Evolutionary conservation across 2,888 invertebrate genomes (phyloP).

Genomic region (Saturnia japonica): DNA sequence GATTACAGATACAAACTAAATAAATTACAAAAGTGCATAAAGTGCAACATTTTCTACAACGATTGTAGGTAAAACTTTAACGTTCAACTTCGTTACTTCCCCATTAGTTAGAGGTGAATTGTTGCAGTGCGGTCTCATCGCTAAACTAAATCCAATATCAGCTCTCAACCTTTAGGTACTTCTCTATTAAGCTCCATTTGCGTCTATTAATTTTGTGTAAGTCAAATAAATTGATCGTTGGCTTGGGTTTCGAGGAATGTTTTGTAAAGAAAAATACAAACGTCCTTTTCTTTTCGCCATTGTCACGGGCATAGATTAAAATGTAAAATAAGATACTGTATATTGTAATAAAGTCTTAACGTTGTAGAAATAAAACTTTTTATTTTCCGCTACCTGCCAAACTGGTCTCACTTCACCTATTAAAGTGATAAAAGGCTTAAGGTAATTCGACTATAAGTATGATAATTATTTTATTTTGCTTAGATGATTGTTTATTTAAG

Average conservation of each 20-base stretch:
- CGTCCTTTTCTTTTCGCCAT: not conserved
- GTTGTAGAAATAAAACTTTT: not conserved
- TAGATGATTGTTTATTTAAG: not conserved
- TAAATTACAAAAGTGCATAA: slow-evolving; percentile 37
- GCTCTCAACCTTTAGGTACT: slow-evolving; percentile 47
- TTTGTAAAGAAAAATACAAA: not conserved
- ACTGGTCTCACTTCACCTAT: no score
- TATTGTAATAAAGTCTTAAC: not conserved
- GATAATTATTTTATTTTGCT: not conserved
- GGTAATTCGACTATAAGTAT: not conserved
- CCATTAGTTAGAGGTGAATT: slow-evolving; percentile 45
- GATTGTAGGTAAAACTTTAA: slow-evolving; percentile 41
- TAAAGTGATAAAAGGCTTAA: no score
- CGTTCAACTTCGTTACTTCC: slow-evolving; percentile 39
- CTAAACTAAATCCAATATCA: slow-evolving; percentile 59
- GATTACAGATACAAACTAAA: slow-evolving; percentile 44
- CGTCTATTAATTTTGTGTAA: slow-evolving; percentile 31
- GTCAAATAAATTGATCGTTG: not conserved
- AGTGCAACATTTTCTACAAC: slow-evolving; percentile 25
- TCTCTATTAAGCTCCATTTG: slow-evolving; percentile 44
- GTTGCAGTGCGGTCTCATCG: slow-evolving; percentile 50
- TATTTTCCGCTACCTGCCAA: no score
- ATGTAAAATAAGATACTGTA: not conserved
- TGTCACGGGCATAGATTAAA: not conserved
- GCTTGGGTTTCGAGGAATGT: not conserved